These are phyloP conservation scores for Knipowitschia caucasica DNA, from an alignment of 2,797 vertebrate species.

Conservation along the genomic window DNA sequence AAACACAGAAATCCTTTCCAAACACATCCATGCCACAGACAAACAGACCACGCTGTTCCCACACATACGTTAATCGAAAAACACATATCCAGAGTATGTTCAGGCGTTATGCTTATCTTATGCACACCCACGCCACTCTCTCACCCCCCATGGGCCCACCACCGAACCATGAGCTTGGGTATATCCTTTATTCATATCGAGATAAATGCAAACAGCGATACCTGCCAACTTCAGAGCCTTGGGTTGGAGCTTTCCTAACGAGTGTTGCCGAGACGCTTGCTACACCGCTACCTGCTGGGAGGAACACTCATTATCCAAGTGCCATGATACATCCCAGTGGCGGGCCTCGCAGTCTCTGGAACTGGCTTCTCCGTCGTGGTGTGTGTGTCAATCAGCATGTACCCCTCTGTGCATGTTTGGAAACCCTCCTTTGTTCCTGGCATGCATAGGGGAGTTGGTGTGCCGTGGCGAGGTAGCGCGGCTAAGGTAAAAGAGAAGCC, in stretches of 20 bases:
- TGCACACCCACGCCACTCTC: slow-evolving; percentile 29
- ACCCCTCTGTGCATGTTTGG: slow-evolving; percentile 8
- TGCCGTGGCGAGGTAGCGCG: slow-evolving; percentile 7
- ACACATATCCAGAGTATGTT: slow-evolving; percentile 21
- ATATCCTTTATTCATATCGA: slow-evolving; percentile 47
- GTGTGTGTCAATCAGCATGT: slow-evolving; percentile 42
- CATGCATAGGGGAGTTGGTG: slow-evolving; percentile 19
- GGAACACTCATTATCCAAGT: slow-evolving; percentile 62
- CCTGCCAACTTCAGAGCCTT: slow-evolving; percentile 41
- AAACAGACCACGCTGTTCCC: slow-evolving; percentile 16
- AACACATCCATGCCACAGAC: slow-evolving; percentile 20
- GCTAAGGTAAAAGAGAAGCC: slow-evolving; percentile 7
- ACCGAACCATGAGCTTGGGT: slow-evolving; percentile 36
- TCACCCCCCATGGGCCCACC: slow-evolving; percentile 21
- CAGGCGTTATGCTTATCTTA: slow-evolving; percentile 37
- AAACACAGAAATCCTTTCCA: slow-evolving; percentile 24
- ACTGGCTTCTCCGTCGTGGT: slow-evolving; percentile 34
- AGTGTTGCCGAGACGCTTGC: slow-evolving; percentile 56
- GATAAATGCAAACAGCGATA: slow-evolving; percentile 58
- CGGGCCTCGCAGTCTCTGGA: slow-evolving; percentile 38
- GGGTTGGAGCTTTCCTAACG: slow-evolving; percentile 43
- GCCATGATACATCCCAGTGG: slow-evolving; percentile 55
- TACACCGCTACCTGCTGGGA: slow-evolving; percentile 57
- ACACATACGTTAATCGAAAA: slow-evolving; percentile 29
- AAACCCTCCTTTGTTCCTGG: slow-evolving; percentile 30